A percentile compares a stretch with the other conserved stretches of the same genome.
phyloP scores from a whole-genome alignment of 1,140 invertebrate species.

The Trialeurodes vaporariorum region DNA sequence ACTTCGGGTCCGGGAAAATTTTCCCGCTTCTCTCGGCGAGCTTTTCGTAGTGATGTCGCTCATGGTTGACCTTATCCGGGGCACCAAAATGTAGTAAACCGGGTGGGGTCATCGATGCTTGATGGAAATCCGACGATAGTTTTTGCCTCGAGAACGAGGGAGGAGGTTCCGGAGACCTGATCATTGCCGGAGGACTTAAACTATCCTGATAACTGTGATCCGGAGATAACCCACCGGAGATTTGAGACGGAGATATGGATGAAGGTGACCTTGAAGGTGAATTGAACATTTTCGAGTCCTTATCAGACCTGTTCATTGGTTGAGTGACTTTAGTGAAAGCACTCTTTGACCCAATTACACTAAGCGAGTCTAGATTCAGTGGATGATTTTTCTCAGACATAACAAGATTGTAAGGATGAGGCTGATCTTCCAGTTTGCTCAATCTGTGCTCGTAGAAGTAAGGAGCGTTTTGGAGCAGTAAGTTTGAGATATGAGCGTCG shows the following conservation, averaged over 20 bases:
- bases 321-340: constrained; percentile 64
- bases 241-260: constrained; percentile 33
- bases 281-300: constrained; percentile 10
- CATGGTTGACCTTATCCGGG: too few relatives aligned
- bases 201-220: constrained; percentile 61
- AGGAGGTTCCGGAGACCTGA: not conserved
- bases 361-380: not conserved
- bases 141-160: too few relatives aligned
- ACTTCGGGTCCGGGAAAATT: not conserved
- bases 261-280: not conserved
- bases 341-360: constrained; percentile 38
- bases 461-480: constrained; percentile 5
- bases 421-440: not conserved
- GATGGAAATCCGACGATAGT: too few relatives aligned
- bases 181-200: constrained; percentile 51
- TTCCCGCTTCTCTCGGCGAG: too few relatives aligned
- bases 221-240: constrained; percentile 42
- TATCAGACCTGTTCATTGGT: constrained; percentile 33
- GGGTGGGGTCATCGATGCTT: too few relatives aligned
- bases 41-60: too few relatives aligned
- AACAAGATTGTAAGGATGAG: not conserved
- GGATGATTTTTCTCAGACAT: constrained; percentile 3
- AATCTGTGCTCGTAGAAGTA: not conserved
- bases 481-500: not conserved
- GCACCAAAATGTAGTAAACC: too few relatives aligned